Evolutionary conservation across 2,113 vertebrate genomes (phyloP), one percentile per base, ranked within the genome.

Genomic region (Larimichthys crocea): DNA sequence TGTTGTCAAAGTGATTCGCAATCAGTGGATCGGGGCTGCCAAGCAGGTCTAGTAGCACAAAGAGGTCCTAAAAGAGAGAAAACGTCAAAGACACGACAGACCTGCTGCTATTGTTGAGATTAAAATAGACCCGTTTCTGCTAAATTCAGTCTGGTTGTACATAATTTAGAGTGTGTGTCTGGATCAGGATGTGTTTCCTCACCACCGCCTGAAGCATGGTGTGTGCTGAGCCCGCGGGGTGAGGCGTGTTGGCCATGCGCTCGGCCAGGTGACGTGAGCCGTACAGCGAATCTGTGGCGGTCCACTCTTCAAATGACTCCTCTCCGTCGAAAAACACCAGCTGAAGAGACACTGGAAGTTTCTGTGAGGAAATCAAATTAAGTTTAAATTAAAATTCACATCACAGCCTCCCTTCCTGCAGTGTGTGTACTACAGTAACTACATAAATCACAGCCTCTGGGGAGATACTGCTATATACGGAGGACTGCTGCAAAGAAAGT

Each of bases 311-410:
- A 16, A 98, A 95, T 0, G 97, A 96, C 85, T 98, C 97, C 81
- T 98, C 97, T 0, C 97, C 97, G 0, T 98, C 97, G 53, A 98
- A 94, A 87, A 98, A 98, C 14, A 97, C 95, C 12, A 98, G 90
- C 94, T 98, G 97, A 16, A 98, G 93, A 3, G 96, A 95, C 72
- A 97, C 85, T 0, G 89, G 92, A 46, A 86, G 76, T 69, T 87
- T 93, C 95, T 96, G 29, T 3, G 59, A 14, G 24, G 22, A 17
- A 71, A 60, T 65, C 20, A 44, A 22, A 4, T 29, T 29, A 29
- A 29, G 3, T 29, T 29, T 29, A 29, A 29, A 66, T 82, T 48
- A 10, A 76, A 64, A 69, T 16, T 17, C 17, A 83, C 2, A 2
- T 26, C 26, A 26, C 55, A 56, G 12, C 42, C 19, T 50, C 20